Percentiles rank a stretch among this genome's conserved stretches.
These are phyloP conservation scores for Melieria crassipennis DNA, from an alignment of 2,888 invertebrate genomes.

Conservation along the genomic window DNA sequence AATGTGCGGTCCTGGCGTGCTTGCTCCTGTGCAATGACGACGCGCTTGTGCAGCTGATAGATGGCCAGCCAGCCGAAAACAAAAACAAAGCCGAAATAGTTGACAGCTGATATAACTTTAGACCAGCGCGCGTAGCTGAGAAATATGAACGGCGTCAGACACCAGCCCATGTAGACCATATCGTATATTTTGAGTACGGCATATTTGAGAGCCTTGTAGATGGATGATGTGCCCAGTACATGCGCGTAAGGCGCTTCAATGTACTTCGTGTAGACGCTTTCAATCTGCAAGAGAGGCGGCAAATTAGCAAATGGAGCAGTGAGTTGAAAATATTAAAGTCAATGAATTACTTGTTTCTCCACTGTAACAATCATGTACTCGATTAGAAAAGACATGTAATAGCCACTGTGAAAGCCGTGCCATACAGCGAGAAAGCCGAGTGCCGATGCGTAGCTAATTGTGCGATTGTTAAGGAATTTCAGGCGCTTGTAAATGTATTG, in stretches of 20 bases:
- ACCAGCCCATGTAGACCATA: constrained; percentile 85
- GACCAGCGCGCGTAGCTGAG: constrained; percentile 77
- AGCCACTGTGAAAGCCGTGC: constrained; percentile 96
- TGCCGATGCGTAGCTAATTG: constrained; percentile 83
- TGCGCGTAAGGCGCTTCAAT: constrained; percentile 51
- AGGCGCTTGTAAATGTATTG: constrained; percentile 95
- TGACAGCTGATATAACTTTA: constrained; percentile 71
- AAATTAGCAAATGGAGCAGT: constrained; percentile 2
- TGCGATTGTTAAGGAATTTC: constrained; percentile 86
- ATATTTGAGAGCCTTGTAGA: constrained; percentile 67
- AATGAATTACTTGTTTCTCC: constrained; percentile 79
- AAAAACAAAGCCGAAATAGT: constrained; percentile 76
- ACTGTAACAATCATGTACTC: constrained; percentile 89
- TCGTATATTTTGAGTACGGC: constrained; percentile 77
- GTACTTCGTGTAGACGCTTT: constrained; percentile 49
- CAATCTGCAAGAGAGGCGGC: constrained; percentile 46
- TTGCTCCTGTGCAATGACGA: constrained; percentile 8
- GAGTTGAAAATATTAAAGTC: background rate
- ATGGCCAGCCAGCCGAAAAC: constrained; percentile 71
- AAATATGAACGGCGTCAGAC: constrained; percentile 78
- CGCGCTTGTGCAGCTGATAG: constrained; percentile 45
- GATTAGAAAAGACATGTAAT: constrained; percentile 91
- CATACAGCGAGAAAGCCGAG: constrained; percentile 90
- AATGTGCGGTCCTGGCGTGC: constrained; percentile 21
- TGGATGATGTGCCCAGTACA: constrained; percentile 46